phyloP scores from a whole-genome alignment of 2,113 vertebrate genomes.

The Bos indicus region DNA sequence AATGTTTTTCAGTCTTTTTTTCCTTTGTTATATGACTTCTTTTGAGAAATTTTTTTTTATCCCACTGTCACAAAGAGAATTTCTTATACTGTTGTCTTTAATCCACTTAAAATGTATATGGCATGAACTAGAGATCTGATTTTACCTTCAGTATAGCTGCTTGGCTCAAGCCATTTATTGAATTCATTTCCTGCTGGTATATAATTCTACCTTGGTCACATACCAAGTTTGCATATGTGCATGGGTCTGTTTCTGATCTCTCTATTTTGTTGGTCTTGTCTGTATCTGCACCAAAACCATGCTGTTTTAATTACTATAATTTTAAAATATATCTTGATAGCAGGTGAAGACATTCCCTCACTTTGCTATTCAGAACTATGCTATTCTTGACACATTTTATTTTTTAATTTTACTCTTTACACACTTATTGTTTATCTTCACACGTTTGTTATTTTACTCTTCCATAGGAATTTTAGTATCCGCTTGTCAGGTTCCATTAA shows the following conservation, averaged over 20 bases:
- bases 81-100: neutral
- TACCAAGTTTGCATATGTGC: neutral
- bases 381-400: neutral
- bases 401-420: neutral
- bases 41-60: neutral
- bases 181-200: neutral
- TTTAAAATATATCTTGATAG: neutral
- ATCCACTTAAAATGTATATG: neutral
- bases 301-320: neutral
- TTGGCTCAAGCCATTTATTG: neutral
- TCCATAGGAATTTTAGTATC: neutral
- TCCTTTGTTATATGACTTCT: neutral
- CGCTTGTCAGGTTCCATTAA: neutral
- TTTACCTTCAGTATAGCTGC: neutral
- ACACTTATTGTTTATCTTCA: neutral
- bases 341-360: neutral
- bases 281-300: neutral
- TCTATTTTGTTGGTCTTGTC: slow-evolving; percentile 7
- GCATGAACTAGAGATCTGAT: neutral
- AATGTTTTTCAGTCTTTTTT: neutral
- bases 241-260: neutral
- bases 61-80: neutral
- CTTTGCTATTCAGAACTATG: neutral
- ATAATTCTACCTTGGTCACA: neutral
- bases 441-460: neutral